These are phyloP conservation scores for Mythimna loreyi DNA, from an alignment of 2,888 invertebrate genomes.

Conservation along the genomic window DNA sequence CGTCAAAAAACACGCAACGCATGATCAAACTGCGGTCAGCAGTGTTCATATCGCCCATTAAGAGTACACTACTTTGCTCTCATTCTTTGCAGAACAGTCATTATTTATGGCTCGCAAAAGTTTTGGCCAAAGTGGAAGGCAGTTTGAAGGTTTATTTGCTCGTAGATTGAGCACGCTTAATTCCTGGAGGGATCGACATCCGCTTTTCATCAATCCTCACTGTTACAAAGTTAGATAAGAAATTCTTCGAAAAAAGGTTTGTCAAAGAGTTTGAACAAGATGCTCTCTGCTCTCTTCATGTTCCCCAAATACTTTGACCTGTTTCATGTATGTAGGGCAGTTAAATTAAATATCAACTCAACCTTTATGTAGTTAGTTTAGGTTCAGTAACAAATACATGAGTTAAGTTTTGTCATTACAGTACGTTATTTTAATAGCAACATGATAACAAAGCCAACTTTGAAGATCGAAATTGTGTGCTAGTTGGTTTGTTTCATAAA, in stretches of 20 bases:
- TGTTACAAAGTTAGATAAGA: constrained; percentile 47
- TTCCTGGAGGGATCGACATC: background rate
- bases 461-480: background rate
- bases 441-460: background rate
- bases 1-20: background rate
- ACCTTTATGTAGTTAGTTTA: constrained; percentile 19
- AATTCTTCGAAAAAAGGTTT: constrained; percentile 57
- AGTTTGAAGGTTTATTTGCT: constrained; percentile 16
- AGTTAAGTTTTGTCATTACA: background rate
- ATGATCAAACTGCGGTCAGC: background rate
- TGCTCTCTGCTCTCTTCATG: constrained; percentile 26
- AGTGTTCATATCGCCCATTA: constrained; percentile 13
- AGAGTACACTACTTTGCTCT: constrained; percentile 11
- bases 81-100: constrained; percentile 17
- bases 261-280: constrained; percentile 33
- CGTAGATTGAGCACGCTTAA: background rate
- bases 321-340: constrained; percentile 26
- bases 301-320: constrained; percentile 34
- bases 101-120: constrained; percentile 21
- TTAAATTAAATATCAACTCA: constrained; percentile 30
- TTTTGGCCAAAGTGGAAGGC: constrained; percentile 11
- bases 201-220: constrained; percentile 48
- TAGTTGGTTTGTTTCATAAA: background rate
- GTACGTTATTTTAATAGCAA: background rate
- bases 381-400: background rate